phyloP scores from a whole-genome alignment of 2,113 vertebrate species.

The Antidorcas marsupialis region DNA sequence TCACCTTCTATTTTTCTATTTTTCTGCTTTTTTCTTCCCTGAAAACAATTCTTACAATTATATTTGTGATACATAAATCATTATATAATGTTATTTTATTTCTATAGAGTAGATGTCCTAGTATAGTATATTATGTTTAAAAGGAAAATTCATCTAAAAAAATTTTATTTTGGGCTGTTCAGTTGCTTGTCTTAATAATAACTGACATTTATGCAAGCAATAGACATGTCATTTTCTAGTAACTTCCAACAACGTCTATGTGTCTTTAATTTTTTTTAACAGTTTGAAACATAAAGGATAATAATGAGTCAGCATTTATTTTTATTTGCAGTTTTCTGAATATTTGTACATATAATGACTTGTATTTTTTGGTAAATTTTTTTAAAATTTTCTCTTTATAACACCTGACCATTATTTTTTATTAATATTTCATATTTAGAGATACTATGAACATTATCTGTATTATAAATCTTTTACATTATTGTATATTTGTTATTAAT shows the following conservation, averaged over 20 bases:
- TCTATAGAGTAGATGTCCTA: background rate
- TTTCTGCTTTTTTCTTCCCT: background rate
- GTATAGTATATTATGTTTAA: background rate
- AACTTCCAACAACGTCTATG: background rate
- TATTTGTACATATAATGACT: background rate
- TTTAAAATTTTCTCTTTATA: background rate
- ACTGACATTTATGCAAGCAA: background rate
- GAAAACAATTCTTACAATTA: background rate
- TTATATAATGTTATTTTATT: background rate
- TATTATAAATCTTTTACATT: background rate
- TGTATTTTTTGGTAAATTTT: too few species aligned
- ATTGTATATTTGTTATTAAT: background rate
- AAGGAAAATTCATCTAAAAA: background rate
- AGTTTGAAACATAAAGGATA: background rate
- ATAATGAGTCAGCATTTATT: background rate
- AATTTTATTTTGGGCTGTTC: background rate
- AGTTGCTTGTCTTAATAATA: background rate
- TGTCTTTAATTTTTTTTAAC: background rate
- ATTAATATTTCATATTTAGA: background rate
- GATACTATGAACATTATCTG: background rate
- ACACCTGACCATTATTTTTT: background rate
- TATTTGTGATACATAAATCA: background rate
- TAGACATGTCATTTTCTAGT: background rate
- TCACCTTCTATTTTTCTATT: background rate
- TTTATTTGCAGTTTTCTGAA: background rate